Percentiles rank a stretch among this genome's conserved stretches.
phyloP scores from a whole-genome alignment of 2,888 invertebrate species.

The Piscicola geometra region DNA sequence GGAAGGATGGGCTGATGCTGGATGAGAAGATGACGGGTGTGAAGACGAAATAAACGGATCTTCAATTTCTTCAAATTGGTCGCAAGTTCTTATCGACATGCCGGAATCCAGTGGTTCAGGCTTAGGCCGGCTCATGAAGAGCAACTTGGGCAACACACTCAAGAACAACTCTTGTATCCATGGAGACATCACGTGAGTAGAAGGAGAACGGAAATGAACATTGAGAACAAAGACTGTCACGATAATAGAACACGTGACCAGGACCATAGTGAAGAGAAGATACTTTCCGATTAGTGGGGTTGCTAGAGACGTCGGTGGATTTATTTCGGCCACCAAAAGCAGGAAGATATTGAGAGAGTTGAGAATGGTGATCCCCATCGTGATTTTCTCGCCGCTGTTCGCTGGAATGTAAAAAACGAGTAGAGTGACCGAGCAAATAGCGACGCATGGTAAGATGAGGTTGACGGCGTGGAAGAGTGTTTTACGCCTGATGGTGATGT shows the following conservation, averaged over 20 bases:
- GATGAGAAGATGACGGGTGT: not conserved
- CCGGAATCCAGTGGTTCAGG: not conserved
- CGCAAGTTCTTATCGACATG: not conserved
- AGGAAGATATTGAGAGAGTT: conserved; percentile 99
- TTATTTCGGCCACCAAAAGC: conserved; percentile 93
- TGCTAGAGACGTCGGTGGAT: conserved; percentile 93
- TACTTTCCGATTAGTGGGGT: conserved; percentile 88
- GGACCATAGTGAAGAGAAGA: conserved; percentile 96
- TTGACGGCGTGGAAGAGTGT: conserved; percentile 94
- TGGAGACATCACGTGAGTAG: conserved; percentile 94
- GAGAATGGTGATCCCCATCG: conserved; percentile 88
- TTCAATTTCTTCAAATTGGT: not conserved
- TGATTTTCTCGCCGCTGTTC: conserved; percentile 96
- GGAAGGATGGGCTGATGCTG: not conserved
- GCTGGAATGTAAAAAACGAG: conserved; percentile 95
- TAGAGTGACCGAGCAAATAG: conserved; percentile 90
- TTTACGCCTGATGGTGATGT: conserved; percentile 56
- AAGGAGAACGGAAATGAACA: conserved; percentile 93
- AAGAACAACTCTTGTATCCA: conserved; percentile 94
- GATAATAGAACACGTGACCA: conserved; percentile 92
- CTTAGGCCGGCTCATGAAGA: conserved; percentile 80
- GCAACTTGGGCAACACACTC: conserved; percentile 82
- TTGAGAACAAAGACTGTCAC: conserved; percentile 94
- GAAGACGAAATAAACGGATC: not conserved
- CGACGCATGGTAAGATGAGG: conserved; percentile 90